A percentile compares a stretch with the other conserved stretches of the same genome.
Evolutionary conservation across 2,113 vertebrate genomes (phyloP).

Genomic region (Neofelis nebulosa): DNA sequence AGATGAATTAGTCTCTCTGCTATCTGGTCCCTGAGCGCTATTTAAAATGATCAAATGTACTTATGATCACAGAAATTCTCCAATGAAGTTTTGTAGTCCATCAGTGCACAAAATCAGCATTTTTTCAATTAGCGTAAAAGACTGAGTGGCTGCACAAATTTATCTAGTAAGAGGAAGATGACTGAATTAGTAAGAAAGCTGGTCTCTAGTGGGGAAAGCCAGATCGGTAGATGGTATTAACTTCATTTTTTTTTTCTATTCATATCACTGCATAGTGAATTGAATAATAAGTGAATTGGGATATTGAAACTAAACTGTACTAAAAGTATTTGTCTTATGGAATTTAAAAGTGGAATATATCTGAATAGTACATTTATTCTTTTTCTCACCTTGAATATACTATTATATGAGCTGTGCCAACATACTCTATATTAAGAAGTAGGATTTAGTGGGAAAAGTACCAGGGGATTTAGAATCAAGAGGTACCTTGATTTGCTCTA

Average conservation of each 20-base stretch:
- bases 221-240: constrained; percentile 53
- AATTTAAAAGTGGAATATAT: constrained; percentile 1
- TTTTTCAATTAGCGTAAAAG: constrained; percentile 75
- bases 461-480: not conserved
- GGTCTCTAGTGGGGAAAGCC: constrained; percentile 16
- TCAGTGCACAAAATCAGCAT: constrained; percentile 67
- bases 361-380: not conserved
- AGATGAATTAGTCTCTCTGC: constrained; percentile 63
- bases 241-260: constrained; percentile 12
- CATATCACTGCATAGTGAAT: not conserved
- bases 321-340: constrained; percentile 16
- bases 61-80: constrained; percentile 67
- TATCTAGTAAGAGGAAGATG: constrained; percentile 61
- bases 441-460: not conserved
- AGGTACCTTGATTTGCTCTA: not conserved
- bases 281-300: constrained; percentile 43
- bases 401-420: not conserved
- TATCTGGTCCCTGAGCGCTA: constrained; percentile 42
- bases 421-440: not conserved
- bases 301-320: constrained; percentile 8
- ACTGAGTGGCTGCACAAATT: constrained; percentile 59
- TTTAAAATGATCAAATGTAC: constrained; percentile 76
- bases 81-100: constrained; percentile 61
- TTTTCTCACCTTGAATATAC: not conserved
- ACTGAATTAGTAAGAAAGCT: constrained; percentile 60